Base-by-base conservation (phyloP, 2,113 vertebrate species). In the Aspiorhynchus laticeps region DNA sequence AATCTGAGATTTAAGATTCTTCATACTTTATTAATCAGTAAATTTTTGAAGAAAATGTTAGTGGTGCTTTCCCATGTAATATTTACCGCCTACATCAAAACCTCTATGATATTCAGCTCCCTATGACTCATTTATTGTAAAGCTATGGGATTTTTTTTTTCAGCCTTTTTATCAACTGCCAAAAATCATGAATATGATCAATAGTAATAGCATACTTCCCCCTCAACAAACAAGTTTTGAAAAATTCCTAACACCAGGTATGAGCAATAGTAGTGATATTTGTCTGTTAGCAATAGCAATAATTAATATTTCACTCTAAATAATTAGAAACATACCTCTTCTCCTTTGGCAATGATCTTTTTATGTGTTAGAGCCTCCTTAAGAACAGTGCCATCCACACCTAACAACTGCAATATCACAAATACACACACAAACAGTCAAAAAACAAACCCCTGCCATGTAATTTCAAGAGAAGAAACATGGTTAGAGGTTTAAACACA, bases 301-400 rank as follows among this genome's bases (percentile, higher is more conserved):
- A 73, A 73, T 48, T 3, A 56, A 56, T n/a, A 73, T 56, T 53
- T 26, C 4, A 36, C 3, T 53, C 5, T 59, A 59, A 90, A 90
- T 79, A 87, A 92, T 53, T 74, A 84, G 48, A 51, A 36, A 48
- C 95, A 90, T 56, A 99, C 98, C 97, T 99, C 97, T 87, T 99
- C 98, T 33, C 97, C 98, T 92, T 99, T 99, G 85, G 98, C 98
- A 51, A 95, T 98, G 90, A 99, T 99, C 95, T 98, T 99, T 94
- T 97, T 98, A 94, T 99, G 97, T 31, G 93, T 99, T 90, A 99
- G 90, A 0, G 97, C 96, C 89, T 99, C 97, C 79, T 96, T 96
- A 81, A 99, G 93, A 12, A 94, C 94, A 0, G 92, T 17, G 21
- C 94, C 95, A 17, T 98, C 97, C 73, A 99, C 97, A 1, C 96